phyloP scores from a whole-genome alignment of 2,113 vertebrate species.

The Pterocles burchelli region DNA sequence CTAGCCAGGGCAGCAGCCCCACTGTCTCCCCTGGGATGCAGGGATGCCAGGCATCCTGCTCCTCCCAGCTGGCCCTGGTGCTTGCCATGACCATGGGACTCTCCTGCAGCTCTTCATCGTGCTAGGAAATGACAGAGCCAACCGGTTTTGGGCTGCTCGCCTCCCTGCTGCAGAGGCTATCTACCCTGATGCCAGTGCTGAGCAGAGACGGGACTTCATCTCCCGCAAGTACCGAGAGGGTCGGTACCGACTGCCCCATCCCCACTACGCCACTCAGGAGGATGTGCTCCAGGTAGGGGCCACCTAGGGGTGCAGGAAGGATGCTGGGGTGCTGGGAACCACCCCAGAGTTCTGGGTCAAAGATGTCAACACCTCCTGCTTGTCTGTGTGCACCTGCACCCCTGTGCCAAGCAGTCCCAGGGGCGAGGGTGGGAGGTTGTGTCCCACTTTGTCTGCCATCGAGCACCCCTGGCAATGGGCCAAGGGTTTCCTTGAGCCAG shows the following conservation, averaged over 20 bases:
- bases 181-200: conserved; percentile 75
- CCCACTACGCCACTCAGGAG: conserved; percentile 80
- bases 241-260: conserved; percentile 83
- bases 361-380: not conserved
- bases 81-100: rapidly evolving
- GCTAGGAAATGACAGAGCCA: conserved; percentile 92
- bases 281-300: conserved; percentile 88
- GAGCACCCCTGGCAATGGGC: rapidly evolving
- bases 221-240: conserved; percentile 88
- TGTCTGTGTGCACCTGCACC: rapidly evolving
- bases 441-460: not conserved
- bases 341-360: not conserved
- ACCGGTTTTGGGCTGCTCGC: conserved; percentile 88
- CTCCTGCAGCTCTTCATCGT: conserved; percentile 89
- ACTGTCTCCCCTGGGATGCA: rapidly evolving
- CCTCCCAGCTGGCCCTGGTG: not conserved
- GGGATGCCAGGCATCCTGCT: not conserved
- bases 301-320: rapidly evolving
- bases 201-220: conserved; percentile 89
- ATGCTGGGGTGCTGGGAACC: not conserved
- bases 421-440: not conserved
- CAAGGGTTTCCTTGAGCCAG: not conserved
- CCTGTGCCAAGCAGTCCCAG: not conserved
- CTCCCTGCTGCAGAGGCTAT: conserved; percentile 78
- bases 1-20: not conserved